Evolutionary conservation across 2,888 invertebrate species (phyloP).

Genomic region (Cremastinae sp.): DNA sequence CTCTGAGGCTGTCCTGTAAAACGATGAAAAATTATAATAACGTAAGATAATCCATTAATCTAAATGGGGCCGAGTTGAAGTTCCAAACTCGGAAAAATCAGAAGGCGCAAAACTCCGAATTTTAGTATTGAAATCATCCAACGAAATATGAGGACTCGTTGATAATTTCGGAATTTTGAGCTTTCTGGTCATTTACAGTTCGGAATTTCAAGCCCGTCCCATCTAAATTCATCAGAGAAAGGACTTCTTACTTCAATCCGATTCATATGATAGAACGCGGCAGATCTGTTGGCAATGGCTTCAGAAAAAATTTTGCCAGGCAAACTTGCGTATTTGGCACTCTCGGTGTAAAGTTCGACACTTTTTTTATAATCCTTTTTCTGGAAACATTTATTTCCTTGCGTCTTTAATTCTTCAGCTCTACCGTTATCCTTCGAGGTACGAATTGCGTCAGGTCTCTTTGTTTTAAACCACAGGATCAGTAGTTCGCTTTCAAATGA

Average conservation of each 20-base stretch:
- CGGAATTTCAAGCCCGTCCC: no score
- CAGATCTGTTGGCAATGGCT: constrained; percentile 87
- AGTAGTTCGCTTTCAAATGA: no score
- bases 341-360: constrained; percentile 84
- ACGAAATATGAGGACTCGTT: no score
- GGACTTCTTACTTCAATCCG: constrained; percentile 82
- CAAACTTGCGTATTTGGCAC: constrained; percentile 83
- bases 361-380: constrained; percentile 81
- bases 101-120: no score
- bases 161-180: no score
- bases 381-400: constrained; percentile 84
- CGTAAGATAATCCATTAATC: background rate
- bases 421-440: constrained; percentile 72
- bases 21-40: background rate
- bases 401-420: constrained; percentile 78
- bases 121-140: no score
- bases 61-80: no score
- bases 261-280: constrained; percentile 83
- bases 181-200: no score
- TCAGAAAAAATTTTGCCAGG: constrained; percentile 83
- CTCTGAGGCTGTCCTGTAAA: constrained; percentile 83
- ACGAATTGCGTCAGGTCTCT: no score
- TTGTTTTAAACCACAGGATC: no score
- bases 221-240: no score
- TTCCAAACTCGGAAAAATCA: no score